A percentile compares a stretch with the other conserved stretches of the same genome.
Evolutionary conservation across 2,113 vertebrate genomes (phyloP).

Genomic region (Cichladusa arquata): DNA sequence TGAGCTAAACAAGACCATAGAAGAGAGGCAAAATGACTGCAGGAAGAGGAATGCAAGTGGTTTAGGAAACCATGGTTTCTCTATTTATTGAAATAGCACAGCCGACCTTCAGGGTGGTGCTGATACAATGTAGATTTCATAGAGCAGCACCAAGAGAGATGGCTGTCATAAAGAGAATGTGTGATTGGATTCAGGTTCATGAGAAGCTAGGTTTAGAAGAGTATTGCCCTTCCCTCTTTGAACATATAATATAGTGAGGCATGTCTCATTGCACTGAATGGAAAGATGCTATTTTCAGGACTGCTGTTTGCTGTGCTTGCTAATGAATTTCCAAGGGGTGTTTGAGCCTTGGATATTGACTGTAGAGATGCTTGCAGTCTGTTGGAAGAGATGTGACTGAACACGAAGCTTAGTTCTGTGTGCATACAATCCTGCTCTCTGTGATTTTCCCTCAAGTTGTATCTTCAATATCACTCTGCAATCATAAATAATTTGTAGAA

Average conservation of each 20-base stretch:
- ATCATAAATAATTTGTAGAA: conserved; percentile 30
- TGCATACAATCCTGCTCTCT: not conserved
- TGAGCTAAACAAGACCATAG: conserved; percentile 49
- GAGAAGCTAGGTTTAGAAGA: conserved; percentile 48
- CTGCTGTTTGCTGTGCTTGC: conserved; percentile 1
- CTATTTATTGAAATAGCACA: conserved; percentile 51
- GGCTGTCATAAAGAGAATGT: conserved; percentile 23
- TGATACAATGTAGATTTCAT: not conserved
- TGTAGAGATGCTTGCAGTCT: conserved; percentile 34
- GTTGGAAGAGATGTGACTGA: conserved; percentile 31
- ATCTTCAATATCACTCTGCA: not conserved
- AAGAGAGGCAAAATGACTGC: conserved; percentile 42
- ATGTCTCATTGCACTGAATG: conserved; percentile 19
- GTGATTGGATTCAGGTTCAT: conserved; percentile 55
- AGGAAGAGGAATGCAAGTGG: conserved; percentile 33
- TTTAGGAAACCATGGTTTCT: conserved; percentile 12
- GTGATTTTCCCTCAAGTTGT: not conserved
- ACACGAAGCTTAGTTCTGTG: not conserved
- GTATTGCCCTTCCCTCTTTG: conserved; percentile 62
- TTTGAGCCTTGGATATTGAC: conserved; percentile 16
- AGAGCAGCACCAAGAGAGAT: not conserved
- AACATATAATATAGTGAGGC: not conserved
- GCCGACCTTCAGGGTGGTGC: conserved; percentile 14
- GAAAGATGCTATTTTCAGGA: conserved; percentile 39
- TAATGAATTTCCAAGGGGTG: conserved; percentile 49